phyloP scores from a whole-genome alignment of 2,113 vertebrate genomes.

The Fulica atra region DNA sequence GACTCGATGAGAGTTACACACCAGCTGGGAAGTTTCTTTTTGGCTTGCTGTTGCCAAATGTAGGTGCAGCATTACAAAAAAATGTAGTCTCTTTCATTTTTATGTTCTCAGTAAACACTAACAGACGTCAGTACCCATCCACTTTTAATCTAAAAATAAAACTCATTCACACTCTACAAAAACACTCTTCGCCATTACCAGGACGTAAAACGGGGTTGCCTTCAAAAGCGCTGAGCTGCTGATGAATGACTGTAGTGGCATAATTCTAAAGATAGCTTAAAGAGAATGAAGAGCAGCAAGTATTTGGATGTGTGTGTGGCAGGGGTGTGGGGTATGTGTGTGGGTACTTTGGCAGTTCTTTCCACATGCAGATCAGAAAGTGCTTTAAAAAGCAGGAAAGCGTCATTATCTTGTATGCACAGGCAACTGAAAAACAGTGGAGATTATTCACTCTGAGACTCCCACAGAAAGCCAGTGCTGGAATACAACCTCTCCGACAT shows the following conservation, averaged over 20 bases:
- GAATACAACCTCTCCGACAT: neutral
- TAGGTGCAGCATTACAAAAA: neutral
- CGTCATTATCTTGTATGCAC: neutral
- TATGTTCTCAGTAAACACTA: conserved; percentile 19
- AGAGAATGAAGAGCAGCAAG: neutral
- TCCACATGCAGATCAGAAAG: neutral
- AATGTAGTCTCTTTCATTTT: conserved; percentile 4
- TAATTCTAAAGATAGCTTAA: neutral
- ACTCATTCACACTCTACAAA: neutral
- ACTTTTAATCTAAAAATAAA: conserved; percentile 26
- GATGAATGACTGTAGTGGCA: neutral
- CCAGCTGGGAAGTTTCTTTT: conserved; percentile 16
- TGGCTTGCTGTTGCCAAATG: neutral
- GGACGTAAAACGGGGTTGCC: neutral
- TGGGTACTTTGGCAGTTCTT: neutral
- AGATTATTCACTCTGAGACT: neutral
- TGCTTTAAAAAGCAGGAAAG: neutral
- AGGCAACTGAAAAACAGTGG: neutral
- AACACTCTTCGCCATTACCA: neutral
- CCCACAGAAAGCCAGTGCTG: neutral
- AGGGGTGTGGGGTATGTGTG: neutral
- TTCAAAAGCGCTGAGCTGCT: neutral
- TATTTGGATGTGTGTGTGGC: neutral
- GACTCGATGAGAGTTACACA: neutral
- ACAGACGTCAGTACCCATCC: neutral